Percentiles rank a stretch among this genome's conserved stretches.
These are phyloP conservation scores for Podargus strigoides DNA, from an alignment of 2,797 vertebrate genomes.

Conservation along the genomic window DNA sequence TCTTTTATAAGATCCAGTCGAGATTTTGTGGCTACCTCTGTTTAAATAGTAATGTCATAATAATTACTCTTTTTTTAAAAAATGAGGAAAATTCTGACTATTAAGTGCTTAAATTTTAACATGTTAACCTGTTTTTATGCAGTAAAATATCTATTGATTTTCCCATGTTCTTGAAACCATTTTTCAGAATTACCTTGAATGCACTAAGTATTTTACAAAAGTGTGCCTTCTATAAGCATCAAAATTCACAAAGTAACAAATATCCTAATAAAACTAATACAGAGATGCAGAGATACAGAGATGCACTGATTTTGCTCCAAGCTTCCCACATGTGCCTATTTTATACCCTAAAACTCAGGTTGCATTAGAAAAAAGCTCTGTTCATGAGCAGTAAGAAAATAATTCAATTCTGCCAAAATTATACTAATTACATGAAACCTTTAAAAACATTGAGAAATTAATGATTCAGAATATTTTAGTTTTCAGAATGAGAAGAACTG, in stretches of 20 bases:
- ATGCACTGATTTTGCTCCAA: background rate
- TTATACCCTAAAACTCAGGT: background rate
- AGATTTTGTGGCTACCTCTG: conserved; percentile 75
- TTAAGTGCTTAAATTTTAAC: background rate
- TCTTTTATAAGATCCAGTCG: conserved; percentile 81
- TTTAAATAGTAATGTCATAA: conserved; percentile 31
- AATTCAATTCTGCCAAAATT: background rate
- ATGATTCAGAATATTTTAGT: background rate
- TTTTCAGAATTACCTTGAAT: background rate
- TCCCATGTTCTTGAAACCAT: background rate
- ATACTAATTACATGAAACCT: background rate
- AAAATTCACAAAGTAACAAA: background rate
- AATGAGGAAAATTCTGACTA: background rate
- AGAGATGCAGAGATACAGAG: background rate
- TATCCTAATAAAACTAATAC: background rate
- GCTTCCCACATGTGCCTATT: background rate
- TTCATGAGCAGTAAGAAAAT: background rate
- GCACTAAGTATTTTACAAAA: background rate
- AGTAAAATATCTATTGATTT: background rate
- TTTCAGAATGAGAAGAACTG: background rate
- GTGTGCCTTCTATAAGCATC: background rate
- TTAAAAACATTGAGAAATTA: background rate
- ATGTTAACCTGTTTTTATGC: background rate
- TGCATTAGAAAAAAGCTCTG: background rate
- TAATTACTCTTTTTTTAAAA: background rate